Evolutionary conservation across 92 coral and sea anemone genomes (phyloP), one percentile per base, ranked within the genome.

Genomic region (Virgularia gustaviana): DNA sequence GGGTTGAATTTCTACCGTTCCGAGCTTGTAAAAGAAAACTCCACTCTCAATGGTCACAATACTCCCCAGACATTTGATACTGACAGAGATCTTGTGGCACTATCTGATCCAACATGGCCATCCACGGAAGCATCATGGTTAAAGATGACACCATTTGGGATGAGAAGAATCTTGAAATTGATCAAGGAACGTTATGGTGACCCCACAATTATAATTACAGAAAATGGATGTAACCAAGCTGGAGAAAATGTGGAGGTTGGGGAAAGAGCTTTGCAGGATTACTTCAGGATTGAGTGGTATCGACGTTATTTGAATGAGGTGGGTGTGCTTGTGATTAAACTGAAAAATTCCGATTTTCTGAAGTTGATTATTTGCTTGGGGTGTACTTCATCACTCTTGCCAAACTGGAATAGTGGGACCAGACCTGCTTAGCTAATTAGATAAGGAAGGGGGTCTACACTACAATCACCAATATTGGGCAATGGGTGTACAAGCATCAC

Each of bases 1-100:
- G 99, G 94, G 11, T 79, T 94, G 9, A 94, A 94, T 70, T 85
- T 87, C 78, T 94, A 94, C 75, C 28, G 73, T 27, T 37, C 57
- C 34, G 57, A 66, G 16, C 49, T 66, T 49, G 57, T 66, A 11
- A 66, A 30, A 27, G 24, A 66, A 10, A 44, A 43, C 29, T 42
- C 53, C 15, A 25, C 41, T 6, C 49, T 66, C 47, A 66, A 47
- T 25, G 73, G 73, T 5, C 9, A 36, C 3, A 4, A 23, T 2
- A 66, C 73, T 9, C 73, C 73, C 8, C 73, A 66, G 53, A 37
- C 23, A 7, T 66, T 66, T 35, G 73, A 66, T 31, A 43, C 73
- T 8, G 82, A 77, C 57, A 22, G 51, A 18, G 82, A 77, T 56
- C 61, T 58, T 15, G 76, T 28, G 13, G 73, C 55, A n/a, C 38